phyloP scores from a whole-genome alignment of 2,888 invertebrate genomes.

The Pediacus dermestoides region DNA sequence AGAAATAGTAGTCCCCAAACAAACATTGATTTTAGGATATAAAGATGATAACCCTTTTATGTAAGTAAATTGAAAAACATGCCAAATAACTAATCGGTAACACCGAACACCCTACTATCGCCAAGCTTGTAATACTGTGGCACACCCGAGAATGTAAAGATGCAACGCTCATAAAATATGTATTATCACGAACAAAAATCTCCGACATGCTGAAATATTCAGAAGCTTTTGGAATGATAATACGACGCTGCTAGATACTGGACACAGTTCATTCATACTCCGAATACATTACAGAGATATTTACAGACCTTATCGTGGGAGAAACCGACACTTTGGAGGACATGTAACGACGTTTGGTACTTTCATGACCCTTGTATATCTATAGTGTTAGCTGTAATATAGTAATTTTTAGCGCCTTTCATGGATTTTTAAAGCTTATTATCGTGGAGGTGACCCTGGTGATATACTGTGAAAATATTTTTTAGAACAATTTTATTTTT shows the following conservation, averaged over 20 bases:
- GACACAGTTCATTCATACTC: slow-evolving; percentile 32
- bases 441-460: too few species aligned
- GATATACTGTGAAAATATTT: too few species aligned
- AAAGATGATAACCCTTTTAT: slow-evolving; percentile 25
- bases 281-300: slow-evolving; percentile 37
- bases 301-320: slow-evolving; percentile 32
- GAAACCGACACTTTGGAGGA: slow-evolving; percentile 23
- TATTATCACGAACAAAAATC: slow-evolving; percentile 51
- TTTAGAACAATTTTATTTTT: too few species aligned
- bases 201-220: slow-evolving; percentile 48
- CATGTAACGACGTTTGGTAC: slow-evolving; percentile 21
- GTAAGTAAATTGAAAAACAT: slow-evolving; percentile 36
- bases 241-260: slow-evolving; percentile 28
- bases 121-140: slow-evolving; percentile 25
- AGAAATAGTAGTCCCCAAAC: too few species aligned
- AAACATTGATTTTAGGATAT: too few species aligned
- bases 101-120: slow-evolving; percentile 12
- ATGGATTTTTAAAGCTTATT: too few species aligned
- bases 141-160: slow-evolving; percentile 35
- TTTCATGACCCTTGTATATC: too few species aligned
- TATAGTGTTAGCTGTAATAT: too few species aligned
- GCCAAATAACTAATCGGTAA: slow-evolving; percentile 34
- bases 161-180: slow-evolving; percentile 49
- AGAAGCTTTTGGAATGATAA: slow-evolving; percentile 39
- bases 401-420: too few species aligned